Evolutionary conservation across 2,888 invertebrate species (phyloP), one percentile per base, ranked within the genome.

Genomic region (Mesopsocus fuscifrons): DNA sequence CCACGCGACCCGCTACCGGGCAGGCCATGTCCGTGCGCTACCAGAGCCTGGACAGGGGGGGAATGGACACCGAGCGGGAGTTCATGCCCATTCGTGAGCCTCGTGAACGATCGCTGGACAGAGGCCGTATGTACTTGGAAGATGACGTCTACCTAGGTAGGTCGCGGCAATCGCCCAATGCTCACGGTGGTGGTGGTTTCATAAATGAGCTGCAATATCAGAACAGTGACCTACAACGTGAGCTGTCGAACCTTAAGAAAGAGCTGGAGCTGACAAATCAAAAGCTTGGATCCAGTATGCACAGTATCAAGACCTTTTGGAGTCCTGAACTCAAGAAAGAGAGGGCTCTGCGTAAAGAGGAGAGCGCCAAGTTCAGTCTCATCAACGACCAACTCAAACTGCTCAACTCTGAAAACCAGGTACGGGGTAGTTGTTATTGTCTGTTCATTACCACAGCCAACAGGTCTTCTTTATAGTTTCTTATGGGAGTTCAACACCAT

Each of bases 291-390:
- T 92, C 92, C 59, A 89, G 88, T 57, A 98, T 98, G 95, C 95
- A 97, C 67, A 94, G 92, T 66, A 98, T 98, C 64, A 97, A 97
- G 70, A 97, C 95, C 44, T 99, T 98, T 67, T 98, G 98, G 98
- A 94, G 94, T 60, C 98, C 98, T 16, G 98, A 98, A 67, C 69
- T 98, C 62, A 98, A 98, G 68, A 94, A 95, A 65, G 97, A 98
- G 66, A 69, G 97, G 50, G 89, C 92, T 42, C 62, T 95, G 54
- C 71, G 97, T 52, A 97, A 97, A 61, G 97, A 98, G 64, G 97
- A 98, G 65, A 87, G 88, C 61, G 88, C 91, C 58, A 92, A 94
- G 65, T 92, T 91, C 69, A 84, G 85, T 63, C 76, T 92, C 61
- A 84, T 94, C 63, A 91, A 89, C 61, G 94, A 95, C 67, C 94